A percentile compares a stretch with the other conserved stretches of the same genome.
Evolutionary conservation across 2,888 invertebrate genomes (phyloP).

Genomic region (Idaea straminata): DNA sequence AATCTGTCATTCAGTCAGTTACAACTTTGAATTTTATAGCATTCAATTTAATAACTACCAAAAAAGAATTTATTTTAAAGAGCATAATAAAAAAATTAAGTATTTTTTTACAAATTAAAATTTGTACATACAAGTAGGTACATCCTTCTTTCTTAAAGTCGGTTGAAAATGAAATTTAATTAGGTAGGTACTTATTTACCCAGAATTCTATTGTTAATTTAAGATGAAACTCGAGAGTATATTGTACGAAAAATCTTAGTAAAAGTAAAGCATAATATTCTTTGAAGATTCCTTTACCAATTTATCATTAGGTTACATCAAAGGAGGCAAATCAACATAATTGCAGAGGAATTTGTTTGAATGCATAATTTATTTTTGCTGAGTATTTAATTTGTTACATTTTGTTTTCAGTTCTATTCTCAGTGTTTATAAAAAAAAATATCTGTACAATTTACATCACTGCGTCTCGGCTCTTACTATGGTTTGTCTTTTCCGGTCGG

Average conservation of each 20-base stretch:
- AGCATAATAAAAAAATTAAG: too few species aligned
- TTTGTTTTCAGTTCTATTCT: not conserved
- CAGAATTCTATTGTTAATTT: not conserved
- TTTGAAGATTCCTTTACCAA: slow-evolving; percentile 19
- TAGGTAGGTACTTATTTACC: not conserved
- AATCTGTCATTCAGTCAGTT: too few species aligned
- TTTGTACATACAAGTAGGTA: too few species aligned
- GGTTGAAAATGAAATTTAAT: not conserved
- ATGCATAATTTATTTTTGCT: slow-evolving; percentile 12
- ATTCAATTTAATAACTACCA: too few species aligned
- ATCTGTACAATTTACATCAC: too few species aligned
- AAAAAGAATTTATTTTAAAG: too few species aligned
- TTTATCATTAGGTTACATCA: slow-evolving; percentile 32
- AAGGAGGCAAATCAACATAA: slow-evolving; percentile 31
- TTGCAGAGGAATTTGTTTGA: slow-evolving; percentile 24
- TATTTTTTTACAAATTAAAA: too few species aligned
- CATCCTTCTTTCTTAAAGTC: too few species aligned
- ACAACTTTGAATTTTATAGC: too few species aligned
- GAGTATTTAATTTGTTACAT: slow-evolving; percentile 4
- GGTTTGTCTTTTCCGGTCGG: too few species aligned
- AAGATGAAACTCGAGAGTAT: not conserved
- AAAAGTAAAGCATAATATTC: not conserved
- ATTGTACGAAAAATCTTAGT: not conserved
- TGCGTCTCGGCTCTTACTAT: too few species aligned
- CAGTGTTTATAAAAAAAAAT: too few species aligned